A percentile compares a stretch with the other conserved stretches of the same genome.
phyloP scores from a whole-genome alignment of 2,113 vertebrate species.

The Xyliphius kryptos region DNA sequence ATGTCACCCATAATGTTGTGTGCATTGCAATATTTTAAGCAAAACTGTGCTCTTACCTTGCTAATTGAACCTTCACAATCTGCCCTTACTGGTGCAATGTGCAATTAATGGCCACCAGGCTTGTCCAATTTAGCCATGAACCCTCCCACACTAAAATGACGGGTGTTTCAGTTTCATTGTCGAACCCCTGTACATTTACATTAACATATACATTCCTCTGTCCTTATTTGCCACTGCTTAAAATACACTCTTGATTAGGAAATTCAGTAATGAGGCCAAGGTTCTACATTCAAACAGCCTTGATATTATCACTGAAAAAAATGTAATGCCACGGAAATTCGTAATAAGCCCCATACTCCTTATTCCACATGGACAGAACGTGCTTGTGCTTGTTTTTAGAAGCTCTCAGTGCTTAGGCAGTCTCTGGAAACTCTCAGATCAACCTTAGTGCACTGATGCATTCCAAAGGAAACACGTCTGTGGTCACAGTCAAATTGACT shows the following conservation, averaged over 20 bases:
- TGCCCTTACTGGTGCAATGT: no score
- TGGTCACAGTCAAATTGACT: not conserved
- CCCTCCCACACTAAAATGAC: no score
- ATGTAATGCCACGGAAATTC: constrained; percentile 2
- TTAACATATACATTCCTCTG: not conserved
- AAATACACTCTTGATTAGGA: constrained; percentile 25
- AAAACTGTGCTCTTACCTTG: no score
- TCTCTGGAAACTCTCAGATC: constrained; percentile 18
- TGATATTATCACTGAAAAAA: not conserved
- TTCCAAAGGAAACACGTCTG: constrained; percentile 28
- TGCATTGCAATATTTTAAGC: no score
- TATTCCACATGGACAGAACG: not conserved
- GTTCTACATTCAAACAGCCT: constrained; percentile 1
- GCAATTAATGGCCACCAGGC: no score
- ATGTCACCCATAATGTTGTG: no score
- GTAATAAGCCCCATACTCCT: constrained; percentile 4
- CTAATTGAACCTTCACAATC: no score
- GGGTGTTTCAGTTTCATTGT: no score
- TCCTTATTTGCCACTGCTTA: not conserved
- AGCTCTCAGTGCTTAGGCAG: not conserved
- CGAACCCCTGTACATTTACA: no score
- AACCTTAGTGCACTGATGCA: not conserved
- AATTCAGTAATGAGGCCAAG: constrained; percentile 21
- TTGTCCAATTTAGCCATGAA: no score
- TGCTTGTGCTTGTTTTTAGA: constrained; percentile 2